phyloP scores from a whole-genome alignment of 2,113 vertebrate species.

The Procavia capensis region DNA sequence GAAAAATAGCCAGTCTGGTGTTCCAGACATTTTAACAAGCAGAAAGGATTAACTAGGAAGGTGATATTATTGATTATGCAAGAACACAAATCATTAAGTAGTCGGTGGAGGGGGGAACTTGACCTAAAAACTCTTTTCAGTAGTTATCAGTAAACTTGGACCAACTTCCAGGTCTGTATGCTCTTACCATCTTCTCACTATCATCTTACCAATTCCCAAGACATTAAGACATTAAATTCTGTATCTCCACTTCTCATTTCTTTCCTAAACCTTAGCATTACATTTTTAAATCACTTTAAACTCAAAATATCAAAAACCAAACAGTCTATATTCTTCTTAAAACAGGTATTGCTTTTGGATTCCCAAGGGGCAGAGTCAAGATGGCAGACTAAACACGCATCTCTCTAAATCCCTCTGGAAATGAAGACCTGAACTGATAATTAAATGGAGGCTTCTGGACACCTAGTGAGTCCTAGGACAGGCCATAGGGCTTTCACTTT shows the following conservation, averaged over 20 bases:
- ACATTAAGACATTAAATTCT: background rate
- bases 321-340: background rate
- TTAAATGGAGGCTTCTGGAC: no score
- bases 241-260: background rate
- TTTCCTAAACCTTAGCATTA: background rate
- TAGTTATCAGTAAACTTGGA: slow-evolving; percentile 34
- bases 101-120: background rate
- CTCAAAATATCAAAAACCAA: background rate
- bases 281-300: background rate
- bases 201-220: background rate
- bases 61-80: slow-evolving; percentile 53
- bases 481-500: no score
- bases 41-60: slow-evolving; percentile 54
- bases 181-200: background rate
- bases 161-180: background rate
- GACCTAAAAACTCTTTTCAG: slow-evolving; percentile 15
- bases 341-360: background rate
- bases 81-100: slow-evolving; percentile 36
- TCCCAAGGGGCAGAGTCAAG: no score
- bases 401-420: no score
- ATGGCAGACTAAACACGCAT: no score
- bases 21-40: slow-evolving; percentile 67
- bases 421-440: no score
- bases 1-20: slow-evolving; percentile 44
- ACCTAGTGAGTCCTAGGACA: no score